Evolutionary conservation across 2,888 invertebrate species (phyloP).

Genomic region (Athalia cordata): DNA sequence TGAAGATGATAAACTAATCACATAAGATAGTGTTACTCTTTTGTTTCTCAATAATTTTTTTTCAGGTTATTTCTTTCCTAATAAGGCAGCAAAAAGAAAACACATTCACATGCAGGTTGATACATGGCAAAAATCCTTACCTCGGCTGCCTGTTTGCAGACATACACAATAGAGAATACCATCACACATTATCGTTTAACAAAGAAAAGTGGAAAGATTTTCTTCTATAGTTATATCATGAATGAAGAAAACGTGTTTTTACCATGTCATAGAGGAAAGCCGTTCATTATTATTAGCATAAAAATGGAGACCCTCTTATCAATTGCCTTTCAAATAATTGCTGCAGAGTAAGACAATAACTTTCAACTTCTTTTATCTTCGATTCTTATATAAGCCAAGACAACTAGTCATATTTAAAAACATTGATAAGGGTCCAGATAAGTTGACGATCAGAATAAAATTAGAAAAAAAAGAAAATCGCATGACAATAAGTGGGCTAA

Average conservation of each 20-base stretch:
- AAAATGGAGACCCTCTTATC: not conserved
- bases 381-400: too few relatives aligned
- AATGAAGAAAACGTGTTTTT: conserved; percentile 22
- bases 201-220: conserved; percentile 2
- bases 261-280: conserved; percentile 25
- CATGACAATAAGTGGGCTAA: too few relatives aligned
- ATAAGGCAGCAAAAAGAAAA: conserved; percentile 29
- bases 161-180: conserved; percentile 53
- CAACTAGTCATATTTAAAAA: too few relatives aligned
- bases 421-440: too few relatives aligned
- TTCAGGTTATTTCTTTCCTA: not conserved
- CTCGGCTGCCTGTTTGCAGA: conserved; percentile 64
- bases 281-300: conserved; percentile 13
- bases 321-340: not conserved
- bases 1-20: too few relatives aligned
- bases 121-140: conserved; percentile 60
- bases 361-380: not conserved
- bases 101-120: conserved; percentile 40
- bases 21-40: too few relatives aligned
- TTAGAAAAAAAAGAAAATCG: too few relatives aligned
- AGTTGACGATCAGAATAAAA: too few relatives aligned
- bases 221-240: not conserved
- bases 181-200: conserved; percentile 44
- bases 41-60: not conserved
- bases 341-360: not conserved